Conservation (phyloP, 2,113 vertebrate genomes). For the Piaya cayana region DNA sequence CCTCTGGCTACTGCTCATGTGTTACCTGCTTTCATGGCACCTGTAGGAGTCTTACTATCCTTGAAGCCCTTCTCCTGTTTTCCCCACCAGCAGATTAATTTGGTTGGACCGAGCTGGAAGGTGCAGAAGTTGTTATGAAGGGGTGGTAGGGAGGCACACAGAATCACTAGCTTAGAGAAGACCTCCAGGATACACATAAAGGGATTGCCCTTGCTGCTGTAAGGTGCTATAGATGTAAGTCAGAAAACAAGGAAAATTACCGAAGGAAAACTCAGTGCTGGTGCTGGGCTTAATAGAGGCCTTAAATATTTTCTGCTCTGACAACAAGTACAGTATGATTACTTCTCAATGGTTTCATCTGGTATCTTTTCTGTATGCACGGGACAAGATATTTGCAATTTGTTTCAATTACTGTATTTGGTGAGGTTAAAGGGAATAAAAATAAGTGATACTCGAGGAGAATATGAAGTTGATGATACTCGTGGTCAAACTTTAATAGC, state of each 20-base stretch:
- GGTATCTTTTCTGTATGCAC: not conserved
- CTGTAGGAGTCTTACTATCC: not conserved
- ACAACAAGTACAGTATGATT: not conserved
- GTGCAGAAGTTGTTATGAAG: not conserved
- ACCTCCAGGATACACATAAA: too few species aligned
- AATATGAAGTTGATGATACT: not conserved
- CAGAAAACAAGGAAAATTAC: too few species aligned
- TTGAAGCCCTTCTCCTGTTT: not conserved
- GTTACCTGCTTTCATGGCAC: not conserved
- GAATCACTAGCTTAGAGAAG: too few species aligned
- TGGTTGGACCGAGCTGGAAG: not conserved
- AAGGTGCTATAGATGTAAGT: too few species aligned
- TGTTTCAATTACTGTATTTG: not conserved
- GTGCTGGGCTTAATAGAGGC: not conserved
- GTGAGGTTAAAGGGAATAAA: not conserved
- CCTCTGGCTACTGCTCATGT: not conserved
- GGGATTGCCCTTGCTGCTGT: too few species aligned
- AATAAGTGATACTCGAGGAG: not conserved
- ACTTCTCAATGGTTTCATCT: not conserved
- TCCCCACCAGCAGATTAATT: not conserved
- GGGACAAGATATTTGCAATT: not conserved
- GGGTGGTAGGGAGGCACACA: accelerated
- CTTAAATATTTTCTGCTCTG: not conserved
- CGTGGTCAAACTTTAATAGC: not conserved
- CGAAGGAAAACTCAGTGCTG: too few species aligned